Conservation (phyloP, 2,888 invertebrate species). For the Microctonus hyperodae region DNA sequence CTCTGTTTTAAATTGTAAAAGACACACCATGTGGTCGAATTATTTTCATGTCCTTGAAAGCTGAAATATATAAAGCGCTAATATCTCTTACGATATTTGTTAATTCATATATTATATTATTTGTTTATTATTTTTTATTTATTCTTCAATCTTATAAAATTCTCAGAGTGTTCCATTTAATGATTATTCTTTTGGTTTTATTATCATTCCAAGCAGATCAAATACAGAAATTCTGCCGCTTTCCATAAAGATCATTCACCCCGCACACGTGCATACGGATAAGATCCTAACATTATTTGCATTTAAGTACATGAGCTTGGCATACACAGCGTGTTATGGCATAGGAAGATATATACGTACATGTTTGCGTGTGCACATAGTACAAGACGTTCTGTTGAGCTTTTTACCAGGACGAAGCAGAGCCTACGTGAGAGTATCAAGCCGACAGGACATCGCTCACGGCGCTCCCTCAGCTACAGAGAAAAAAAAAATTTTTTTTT, state of each 20-base stretch:
- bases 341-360: slow-evolving; percentile 39
- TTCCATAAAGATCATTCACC: slow-evolving; percentile 49
- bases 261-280: slow-evolving; percentile 52
- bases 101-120: neutral
- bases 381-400: slow-evolving; percentile 25
- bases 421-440: slow-evolving; percentile 49
- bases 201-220: neutral
- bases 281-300: slow-evolving; percentile 46
- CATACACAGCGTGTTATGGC: neutral
- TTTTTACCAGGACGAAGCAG: slow-evolving; percentile 15
- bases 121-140: neutral
- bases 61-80: neutral
- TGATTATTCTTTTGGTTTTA: slow-evolving; percentile 32
- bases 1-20: slow-evolving; percentile 17
- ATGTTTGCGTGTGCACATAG: slow-evolving; percentile 35
- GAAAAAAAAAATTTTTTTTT: slow-evolving; percentile 16
- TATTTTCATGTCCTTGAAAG: neutral
- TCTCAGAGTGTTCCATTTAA: neutral
- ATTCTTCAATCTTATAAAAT: neutral
- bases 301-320: slow-evolving; percentile 18
- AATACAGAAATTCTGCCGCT: slow-evolving; percentile 10
- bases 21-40: slow-evolving; percentile 27
- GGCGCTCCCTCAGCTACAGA: slow-evolving; percentile 47
- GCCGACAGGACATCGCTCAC: slow-evolving; percentile 57
- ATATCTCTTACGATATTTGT: neutral